Conservation (phyloP, 2,113 vertebrate genomes). For the Oncorhynchus masou region DNA sequence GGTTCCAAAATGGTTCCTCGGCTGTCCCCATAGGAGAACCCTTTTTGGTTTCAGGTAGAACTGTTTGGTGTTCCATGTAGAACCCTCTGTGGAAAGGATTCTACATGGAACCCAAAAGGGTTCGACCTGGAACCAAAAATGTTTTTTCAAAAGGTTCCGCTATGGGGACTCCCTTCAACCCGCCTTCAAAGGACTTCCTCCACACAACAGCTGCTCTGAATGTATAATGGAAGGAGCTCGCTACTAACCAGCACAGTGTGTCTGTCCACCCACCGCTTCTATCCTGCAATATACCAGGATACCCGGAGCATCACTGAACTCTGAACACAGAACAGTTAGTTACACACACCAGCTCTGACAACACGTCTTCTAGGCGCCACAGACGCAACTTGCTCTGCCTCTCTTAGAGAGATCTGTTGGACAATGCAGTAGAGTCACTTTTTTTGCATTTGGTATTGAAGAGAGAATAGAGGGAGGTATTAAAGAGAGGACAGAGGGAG, state of each 20-base stretch:
- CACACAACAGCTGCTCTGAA: constrained; percentile 62
- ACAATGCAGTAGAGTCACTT: too few species aligned
- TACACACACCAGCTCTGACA: background rate
- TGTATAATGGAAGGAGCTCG: constrained; percentile 39
- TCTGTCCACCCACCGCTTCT: constrained; percentile 29
- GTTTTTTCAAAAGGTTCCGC: too few species aligned
- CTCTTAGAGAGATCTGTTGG: background rate
- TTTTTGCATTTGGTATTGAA: constrained; percentile 7
- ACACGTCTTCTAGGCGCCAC: background rate
- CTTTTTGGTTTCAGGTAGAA: too few species aligned
- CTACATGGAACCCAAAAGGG: too few species aligned
- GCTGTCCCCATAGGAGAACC: too few species aligned
- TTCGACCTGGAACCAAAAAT: too few species aligned
- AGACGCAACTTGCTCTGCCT: background rate
- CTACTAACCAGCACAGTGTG: constrained; percentile 8
- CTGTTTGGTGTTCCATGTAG: too few species aligned
- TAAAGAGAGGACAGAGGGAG: too few species aligned
- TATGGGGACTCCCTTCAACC: constrained; percentile 24
- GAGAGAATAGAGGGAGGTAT: too few species aligned
- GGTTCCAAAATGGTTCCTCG: too few species aligned
- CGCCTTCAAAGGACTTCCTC: constrained; percentile 67
- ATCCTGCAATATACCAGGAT: constrained; percentile 24
- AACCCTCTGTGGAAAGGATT: too few species aligned
- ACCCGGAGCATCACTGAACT: constrained; percentile 40
- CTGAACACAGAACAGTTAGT: constrained; percentile 38